phyloP scores from a whole-genome alignment of 2,797 vertebrate species.

The Alfaro cultratus region DNA sequence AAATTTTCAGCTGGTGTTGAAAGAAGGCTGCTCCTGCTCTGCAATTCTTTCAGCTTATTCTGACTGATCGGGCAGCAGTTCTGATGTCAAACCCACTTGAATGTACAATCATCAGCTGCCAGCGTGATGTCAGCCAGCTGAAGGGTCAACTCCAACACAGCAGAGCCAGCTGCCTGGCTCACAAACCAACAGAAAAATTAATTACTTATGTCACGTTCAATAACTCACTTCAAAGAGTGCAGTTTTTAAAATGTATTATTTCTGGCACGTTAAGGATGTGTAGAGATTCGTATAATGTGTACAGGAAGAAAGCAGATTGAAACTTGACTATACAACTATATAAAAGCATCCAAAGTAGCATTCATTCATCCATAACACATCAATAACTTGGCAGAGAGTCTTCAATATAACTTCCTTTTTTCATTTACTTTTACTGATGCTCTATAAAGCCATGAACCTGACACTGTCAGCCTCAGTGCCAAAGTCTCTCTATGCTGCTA shows the following conservation, averaged over 20 bases:
- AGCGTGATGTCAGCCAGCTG: conserved; percentile 58
- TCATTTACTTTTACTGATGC: conserved; percentile 22
- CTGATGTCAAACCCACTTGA: conserved; percentile 49
- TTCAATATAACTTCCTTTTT: background rate
- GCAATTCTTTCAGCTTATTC: conserved; percentile 43
- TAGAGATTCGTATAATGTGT: conserved; percentile 10
- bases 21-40: conserved; percentile 10
- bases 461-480: conserved; percentile 23
- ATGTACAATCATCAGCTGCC: conserved; percentile 55
- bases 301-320: background rate
- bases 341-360: conserved; percentile 1
- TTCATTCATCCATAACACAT: conserved; percentile 20
- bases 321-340: conserved; percentile 18
- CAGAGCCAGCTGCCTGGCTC: conserved; percentile 60
- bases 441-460: conserved; percentile 25
- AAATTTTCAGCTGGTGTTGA: conserved; percentile 19
- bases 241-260: conserved; percentile 54
- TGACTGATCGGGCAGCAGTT: conserved; percentile 41
- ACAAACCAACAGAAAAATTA: conserved; percentile 48
- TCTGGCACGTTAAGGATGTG: conserved; percentile 33
- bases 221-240: conserved; percentile 45
- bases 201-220: conserved; percentile 63
- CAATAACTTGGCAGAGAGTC: background rate
- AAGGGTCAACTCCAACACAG: conserved; percentile 55
- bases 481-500: conserved; percentile 21